These are phyloP conservation scores for Actenoides lindsayi DNA, from an alignment of 2,113 vertebrate species.

Conservation along the genomic window DNA sequence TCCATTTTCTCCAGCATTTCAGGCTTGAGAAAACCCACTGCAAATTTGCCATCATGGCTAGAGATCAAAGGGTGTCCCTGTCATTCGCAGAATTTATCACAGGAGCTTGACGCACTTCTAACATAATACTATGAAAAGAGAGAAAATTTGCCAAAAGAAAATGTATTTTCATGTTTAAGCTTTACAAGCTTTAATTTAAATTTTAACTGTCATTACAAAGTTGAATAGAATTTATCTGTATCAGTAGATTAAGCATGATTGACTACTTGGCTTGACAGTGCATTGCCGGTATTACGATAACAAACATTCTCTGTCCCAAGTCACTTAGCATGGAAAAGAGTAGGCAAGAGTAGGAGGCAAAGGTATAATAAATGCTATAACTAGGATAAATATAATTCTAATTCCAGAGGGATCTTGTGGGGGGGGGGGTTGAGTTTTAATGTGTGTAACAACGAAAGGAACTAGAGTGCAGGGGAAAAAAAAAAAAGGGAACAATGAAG, in stretches of 20 bases:
- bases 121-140: neutral
- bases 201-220: neutral
- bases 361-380: neutral
- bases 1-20: neutral
- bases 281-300: neutral
- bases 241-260: neutral
- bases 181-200: neutral
- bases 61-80: neutral
- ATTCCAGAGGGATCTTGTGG: neutral
- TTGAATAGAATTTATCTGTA: neutral
- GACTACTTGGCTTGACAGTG: neutral
- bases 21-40: neutral
- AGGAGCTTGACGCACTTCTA: neutral
- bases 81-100: neutral
- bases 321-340: neutral
- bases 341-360: neutral
- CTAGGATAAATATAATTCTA: neutral
- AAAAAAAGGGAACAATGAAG: neutral
- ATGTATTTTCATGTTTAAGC: neutral
- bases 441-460: neutral
- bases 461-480: neutral
- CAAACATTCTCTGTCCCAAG: neutral
- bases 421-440: neutral
- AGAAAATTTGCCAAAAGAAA: neutral
- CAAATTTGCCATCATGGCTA: neutral